Conservation (phyloP, 2,888 invertebrate genomes). For the Drosophila fungiperda region DNA sequence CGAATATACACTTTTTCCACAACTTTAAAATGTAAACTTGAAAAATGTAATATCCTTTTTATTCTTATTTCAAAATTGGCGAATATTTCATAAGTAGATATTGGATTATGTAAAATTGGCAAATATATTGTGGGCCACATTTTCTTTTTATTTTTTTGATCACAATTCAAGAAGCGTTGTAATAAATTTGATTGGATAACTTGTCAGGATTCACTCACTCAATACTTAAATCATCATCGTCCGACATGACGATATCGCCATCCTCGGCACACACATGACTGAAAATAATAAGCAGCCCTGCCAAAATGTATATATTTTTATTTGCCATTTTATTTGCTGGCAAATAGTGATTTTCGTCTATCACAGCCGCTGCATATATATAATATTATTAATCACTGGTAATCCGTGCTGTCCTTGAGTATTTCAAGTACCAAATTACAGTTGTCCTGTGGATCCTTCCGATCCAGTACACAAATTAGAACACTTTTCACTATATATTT, state of each 20-base stretch:
- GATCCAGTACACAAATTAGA: constrained; percentile 19
- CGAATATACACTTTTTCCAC: neutral
- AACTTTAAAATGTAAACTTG: neutral
- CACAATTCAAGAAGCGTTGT: neutral
- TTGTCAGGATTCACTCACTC: constrained; percentile 52
- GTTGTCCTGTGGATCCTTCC: constrained; percentile 25
- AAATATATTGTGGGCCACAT: neutral
- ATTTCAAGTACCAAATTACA: constrained; percentile 15
- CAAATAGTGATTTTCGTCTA: constrained; percentile 13
- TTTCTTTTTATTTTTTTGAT: neutral
- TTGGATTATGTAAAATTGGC: neutral
- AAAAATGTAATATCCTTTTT: neutral
- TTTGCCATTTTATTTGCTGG: constrained; percentile 44
- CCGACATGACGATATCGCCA: constrained; percentile 67
- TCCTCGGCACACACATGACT: constrained; percentile 47
- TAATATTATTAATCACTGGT: constrained; percentile 32
- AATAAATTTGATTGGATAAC: neutral
- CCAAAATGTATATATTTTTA: constrained; percentile 40
- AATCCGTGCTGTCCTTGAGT: constrained; percentile 35
- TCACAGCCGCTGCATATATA: constrained; percentile 16
- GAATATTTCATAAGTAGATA: neutral
- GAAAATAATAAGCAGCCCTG: constrained; percentile 43
- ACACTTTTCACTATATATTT: constrained; percentile 16
- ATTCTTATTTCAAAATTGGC: neutral
- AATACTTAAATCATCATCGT: constrained; percentile 62